phyloP scores from a whole-genome alignment of 2,797 vertebrate genomes.

The Chaetodon trifasciatus region DNA sequence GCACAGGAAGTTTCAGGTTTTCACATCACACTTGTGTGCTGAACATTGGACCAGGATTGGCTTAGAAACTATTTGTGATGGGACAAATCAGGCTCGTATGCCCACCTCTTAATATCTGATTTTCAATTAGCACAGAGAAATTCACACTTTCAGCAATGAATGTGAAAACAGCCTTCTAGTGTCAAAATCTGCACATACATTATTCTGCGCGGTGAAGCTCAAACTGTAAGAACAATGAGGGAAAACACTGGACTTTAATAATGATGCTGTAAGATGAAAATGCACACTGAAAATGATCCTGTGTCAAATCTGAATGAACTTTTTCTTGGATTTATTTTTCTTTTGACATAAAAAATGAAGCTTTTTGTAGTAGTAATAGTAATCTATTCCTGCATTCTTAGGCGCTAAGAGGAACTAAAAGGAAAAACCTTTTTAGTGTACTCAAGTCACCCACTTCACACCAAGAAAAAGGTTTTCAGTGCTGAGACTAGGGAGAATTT shows the following conservation, averaged over 20 bases:
- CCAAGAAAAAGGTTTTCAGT: slow-evolving; percentile 42
- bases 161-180: too few relatives aligned
- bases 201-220: too few relatives aligned
- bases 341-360: slow-evolving; percentile 31
- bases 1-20: too few relatives aligned
- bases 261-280: slow-evolving; percentile 41
- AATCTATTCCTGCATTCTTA: slow-evolving; percentile 55
- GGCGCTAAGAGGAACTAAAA: slow-evolving; percentile 41
- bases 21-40: too few relatives aligned
- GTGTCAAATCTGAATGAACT: slow-evolving; percentile 34
- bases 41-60: neutral
- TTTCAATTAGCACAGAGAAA: neutral
- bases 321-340: slow-evolving; percentile 37
- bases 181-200: too few relatives aligned
- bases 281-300: slow-evolving; percentile 31
- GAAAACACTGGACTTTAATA: neutral
- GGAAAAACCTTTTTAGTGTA: slow-evolving; percentile 53
- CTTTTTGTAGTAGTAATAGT: slow-evolving; percentile 32
- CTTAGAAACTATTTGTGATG: neutral
- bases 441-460: slow-evolving; percentile 62
- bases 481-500: slow-evolving; percentile 52
- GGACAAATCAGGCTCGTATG: neutral
- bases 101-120: neutral
- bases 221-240: too few relatives aligned
- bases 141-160: too few relatives aligned